These are phyloP conservation scores for Muricea muricata DNA, from an alignment of 92 coral and sea anemone species.

Conservation along the genomic window DNA sequence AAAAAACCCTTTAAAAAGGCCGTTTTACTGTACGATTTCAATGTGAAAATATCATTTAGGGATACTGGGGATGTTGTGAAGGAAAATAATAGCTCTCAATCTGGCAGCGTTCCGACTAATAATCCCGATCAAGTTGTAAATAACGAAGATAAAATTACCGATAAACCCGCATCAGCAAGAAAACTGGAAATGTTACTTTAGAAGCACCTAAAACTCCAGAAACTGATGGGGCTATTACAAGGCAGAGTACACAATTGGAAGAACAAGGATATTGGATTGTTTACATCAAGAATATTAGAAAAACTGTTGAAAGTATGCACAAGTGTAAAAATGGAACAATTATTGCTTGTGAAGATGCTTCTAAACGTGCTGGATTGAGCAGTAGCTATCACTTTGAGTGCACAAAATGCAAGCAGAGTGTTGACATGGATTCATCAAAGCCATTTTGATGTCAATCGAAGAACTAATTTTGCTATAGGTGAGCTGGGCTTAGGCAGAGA, in stretches of 20 bases:
- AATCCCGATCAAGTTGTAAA: background rate
- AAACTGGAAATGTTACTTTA: background rate
- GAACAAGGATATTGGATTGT: slow-evolving; percentile 41
- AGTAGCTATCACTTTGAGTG: too few species aligned
- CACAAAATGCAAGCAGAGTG: slow-evolving; percentile 34
- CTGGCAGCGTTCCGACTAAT: too few species aligned
- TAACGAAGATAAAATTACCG: background rate
- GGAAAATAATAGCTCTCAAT: too few species aligned
- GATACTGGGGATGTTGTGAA: background rate
- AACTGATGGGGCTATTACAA: background rate
- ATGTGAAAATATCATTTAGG: too few species aligned
- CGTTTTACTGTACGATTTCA: too few species aligned
- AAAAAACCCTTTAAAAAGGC: too few species aligned
- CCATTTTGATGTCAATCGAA: background rate
- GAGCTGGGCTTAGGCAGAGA: too few species aligned
- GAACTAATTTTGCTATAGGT: too few species aligned
- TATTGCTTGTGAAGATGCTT: too few species aligned
- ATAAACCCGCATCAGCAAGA: background rate
- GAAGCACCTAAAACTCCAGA: background rate
- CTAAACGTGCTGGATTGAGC: too few species aligned
- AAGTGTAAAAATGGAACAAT: too few species aligned
- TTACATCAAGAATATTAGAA: slow-evolving; percentile 39
- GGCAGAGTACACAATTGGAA: background rate
- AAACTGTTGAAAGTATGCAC: too few species aligned
- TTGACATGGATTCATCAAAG: slow-evolving; percentile 31